phyloP scores from a whole-genome alignment of 2,888 invertebrate genomes.

The Therioaphis trifolii region DNA sequence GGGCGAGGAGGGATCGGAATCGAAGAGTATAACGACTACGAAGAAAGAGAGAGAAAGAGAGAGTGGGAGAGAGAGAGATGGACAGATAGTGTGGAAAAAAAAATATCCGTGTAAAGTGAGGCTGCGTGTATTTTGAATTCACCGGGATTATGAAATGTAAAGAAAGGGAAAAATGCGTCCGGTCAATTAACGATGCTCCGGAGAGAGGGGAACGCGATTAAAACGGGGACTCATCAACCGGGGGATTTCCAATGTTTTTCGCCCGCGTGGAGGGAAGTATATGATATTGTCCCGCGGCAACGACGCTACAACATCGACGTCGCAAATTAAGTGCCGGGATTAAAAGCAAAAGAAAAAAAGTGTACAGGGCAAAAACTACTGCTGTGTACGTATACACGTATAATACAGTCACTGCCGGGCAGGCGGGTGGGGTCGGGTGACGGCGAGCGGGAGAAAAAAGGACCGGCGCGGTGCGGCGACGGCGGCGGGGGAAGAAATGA shows the following conservation, averaged over 20 bases:
- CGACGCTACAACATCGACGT: slow-evolving; percentile 46
- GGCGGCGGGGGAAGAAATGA: slow-evolving; percentile 7
- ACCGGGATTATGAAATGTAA: slow-evolving; percentile 56
- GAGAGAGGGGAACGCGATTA: slow-evolving; percentile 50
- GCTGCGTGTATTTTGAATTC: slow-evolving; percentile 45
- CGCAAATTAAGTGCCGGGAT: slow-evolving; percentile 61
- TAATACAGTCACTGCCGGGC: neutral
- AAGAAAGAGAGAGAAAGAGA: neutral
- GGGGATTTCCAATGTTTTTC: slow-evolving; percentile 44
- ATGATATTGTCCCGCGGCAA: neutral
- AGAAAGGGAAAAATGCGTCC: slow-evolving; percentile 63
- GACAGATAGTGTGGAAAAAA: neutral
- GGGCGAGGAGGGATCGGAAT: neutral
- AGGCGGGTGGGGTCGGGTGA: neutral
- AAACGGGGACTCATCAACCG: slow-evolving; percentile 48
- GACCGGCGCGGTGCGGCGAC: neutral
- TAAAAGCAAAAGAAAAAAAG: slow-evolving; percentile 4
- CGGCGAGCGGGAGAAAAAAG: neutral
- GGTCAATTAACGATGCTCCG: slow-evolving; percentile 58
- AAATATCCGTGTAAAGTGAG: slow-evolving; percentile 18
- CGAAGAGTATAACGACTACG: neutral
- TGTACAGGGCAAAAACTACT: slow-evolving; percentile 19
- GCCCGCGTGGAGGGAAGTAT: neutral
- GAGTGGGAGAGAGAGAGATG: too few species aligned
- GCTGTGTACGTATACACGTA: neutral